Conservation (phyloP, 1,140 invertebrate species). For the Gonatopus flavifemur region DNA sequence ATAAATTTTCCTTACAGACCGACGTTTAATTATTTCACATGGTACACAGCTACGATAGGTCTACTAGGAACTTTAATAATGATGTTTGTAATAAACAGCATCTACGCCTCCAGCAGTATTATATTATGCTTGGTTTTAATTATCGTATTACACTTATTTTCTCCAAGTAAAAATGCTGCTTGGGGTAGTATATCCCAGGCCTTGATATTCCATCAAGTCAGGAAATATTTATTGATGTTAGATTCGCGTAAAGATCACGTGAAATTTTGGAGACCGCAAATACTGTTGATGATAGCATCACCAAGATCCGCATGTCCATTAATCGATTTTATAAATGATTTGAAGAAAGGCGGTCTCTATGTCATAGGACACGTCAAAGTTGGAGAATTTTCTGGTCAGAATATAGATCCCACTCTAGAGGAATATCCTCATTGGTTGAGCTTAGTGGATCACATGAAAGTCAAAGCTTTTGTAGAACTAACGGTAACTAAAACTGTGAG, state of each 20-base stretch:
- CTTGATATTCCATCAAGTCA: constrained; percentile 96
- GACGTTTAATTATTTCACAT: constrained; percentile 95
- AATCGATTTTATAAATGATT: constrained; percentile 96
- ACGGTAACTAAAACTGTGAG: constrained; percentile 83
- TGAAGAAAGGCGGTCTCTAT: constrained; percentile 97
- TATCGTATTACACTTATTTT: constrained; percentile 88
- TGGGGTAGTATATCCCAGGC: constrained; percentile 99
- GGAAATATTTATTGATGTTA: constrained; percentile 94
- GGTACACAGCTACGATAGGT: constrained; percentile 88
- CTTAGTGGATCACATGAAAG: constrained; percentile 83
- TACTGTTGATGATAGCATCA: constrained; percentile 88
- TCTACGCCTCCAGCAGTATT: constrained; percentile 87
- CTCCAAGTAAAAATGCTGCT: constrained; percentile 76
- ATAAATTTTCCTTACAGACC: constrained; percentile 68
- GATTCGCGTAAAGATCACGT: constrained; percentile 97
- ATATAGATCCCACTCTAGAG: constrained; percentile 70
- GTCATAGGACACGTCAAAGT: constrained; percentile 90
- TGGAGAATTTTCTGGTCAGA: constrained; percentile 62
- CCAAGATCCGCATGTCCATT: constrained; percentile 87
- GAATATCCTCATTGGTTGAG: constrained; percentile 86
- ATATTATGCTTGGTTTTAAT: constrained; percentile 84
- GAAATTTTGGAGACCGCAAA: constrained; percentile 98
- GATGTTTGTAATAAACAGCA: constrained; percentile 94
- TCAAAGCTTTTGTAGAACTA: constrained; percentile 97
- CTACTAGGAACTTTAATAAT: constrained; percentile 85